phyloP scores from a whole-genome alignment of 2,888 invertebrate species.

The Papilio demoleus region DNA sequence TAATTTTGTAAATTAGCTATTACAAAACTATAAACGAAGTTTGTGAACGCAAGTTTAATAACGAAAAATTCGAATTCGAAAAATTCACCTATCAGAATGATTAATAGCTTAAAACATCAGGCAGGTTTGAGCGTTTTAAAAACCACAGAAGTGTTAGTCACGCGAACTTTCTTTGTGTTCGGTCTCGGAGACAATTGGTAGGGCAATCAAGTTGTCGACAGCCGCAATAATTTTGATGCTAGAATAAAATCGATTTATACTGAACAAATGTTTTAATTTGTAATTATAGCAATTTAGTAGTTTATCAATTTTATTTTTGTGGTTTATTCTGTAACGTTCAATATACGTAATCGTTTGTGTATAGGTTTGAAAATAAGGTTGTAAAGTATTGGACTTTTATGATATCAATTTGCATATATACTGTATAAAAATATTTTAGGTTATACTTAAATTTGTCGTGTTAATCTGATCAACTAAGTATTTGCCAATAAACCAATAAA shows the following conservation, averaged over 20 bases:
- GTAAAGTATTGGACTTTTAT: not conserved
- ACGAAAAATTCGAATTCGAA: too few relatives aligned
- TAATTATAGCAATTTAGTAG: constrained; percentile 26
- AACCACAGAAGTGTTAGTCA: constrained; percentile 49
- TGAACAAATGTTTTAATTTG: constrained; percentile 44
- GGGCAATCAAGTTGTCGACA: constrained; percentile 52
- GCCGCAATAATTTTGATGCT: constrained; percentile 41
- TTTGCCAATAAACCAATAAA: constrained; percentile 47
- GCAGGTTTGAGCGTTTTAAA: constrained; percentile 41
- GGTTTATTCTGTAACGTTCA: not conserved
- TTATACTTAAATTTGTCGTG: too few relatives aligned
- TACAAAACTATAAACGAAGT: constrained; percentile 32
- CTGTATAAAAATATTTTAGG: too few relatives aligned
- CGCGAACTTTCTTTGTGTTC: constrained; percentile 49
- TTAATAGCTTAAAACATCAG: constrained; percentile 39
- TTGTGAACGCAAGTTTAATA: constrained; percentile 23
- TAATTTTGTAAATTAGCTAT: constrained; percentile 16
- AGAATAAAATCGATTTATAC: constrained; percentile 35
- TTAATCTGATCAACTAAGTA: constrained; percentile 46
- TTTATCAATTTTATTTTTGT: not conserved
- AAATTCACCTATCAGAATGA: constrained; percentile 34
- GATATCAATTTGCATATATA: not conserved
- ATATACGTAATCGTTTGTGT: not conserved
- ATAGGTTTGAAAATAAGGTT: too few relatives aligned
- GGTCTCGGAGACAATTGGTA: constrained; percentile 49